phyloP scores from a whole-genome alignment of 2,113 vertebrate species.

The Stomatorhinus ivindoensis region DNA sequence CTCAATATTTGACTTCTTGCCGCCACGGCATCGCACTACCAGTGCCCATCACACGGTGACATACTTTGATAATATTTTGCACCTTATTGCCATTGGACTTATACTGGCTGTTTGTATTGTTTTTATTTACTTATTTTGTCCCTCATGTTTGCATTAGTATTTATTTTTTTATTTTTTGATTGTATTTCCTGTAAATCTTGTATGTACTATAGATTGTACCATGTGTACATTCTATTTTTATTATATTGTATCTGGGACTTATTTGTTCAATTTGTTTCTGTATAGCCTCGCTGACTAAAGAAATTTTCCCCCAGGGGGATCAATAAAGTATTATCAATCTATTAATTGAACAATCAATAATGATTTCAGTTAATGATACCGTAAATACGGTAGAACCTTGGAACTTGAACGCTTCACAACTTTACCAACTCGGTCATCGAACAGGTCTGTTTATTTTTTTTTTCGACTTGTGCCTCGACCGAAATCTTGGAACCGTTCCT shows the following conservation, averaged over 20 bases:
- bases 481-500: too few species aligned
- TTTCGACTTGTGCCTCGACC: too few species aligned
- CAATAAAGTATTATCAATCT: not conserved
- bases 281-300: not conserved
- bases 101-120: not conserved
- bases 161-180: not conserved
- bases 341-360: not conserved
- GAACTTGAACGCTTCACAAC: too few species aligned
- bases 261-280: not conserved
- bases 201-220: not conserved
- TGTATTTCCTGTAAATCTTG: not conserved
- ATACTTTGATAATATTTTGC: not conserved
- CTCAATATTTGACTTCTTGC: not conserved
- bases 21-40: too few species aligned
- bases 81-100: not conserved
- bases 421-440: too few species aligned
- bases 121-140: not conserved
- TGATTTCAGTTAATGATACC: not conserved
- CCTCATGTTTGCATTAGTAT: not conserved
- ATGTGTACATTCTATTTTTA: not conserved
- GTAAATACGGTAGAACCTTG: not conserved
- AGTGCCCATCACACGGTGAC: not conserved
- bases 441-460: too few species aligned
- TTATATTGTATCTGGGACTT: not conserved
- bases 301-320: not conserved